Evolutionary conservation across 23 tunicate genomes (phyloP).

Genomic region (Ciona savignyi): DNA sequence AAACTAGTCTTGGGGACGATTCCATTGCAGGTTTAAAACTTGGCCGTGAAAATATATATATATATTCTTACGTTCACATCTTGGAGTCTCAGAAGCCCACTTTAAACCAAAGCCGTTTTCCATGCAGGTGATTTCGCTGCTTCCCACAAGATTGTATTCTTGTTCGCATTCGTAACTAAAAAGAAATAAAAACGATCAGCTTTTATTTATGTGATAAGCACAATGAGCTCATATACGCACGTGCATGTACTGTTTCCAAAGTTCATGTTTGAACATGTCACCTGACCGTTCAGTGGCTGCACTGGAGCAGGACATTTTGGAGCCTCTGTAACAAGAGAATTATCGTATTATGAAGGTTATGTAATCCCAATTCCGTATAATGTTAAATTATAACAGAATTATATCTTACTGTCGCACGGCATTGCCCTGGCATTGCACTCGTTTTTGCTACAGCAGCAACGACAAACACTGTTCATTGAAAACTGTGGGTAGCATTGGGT

Average conservation of each 20-base stretch:
- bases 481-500: conserved; percentile 69
- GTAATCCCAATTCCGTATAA: too few relatives aligned
- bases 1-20: too few relatives aligned
- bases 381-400: too few relatives aligned
- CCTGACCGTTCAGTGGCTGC: conserved; percentile 23
- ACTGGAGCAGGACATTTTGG: conserved; percentile 46
- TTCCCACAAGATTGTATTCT: conserved; percentile 38
- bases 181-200: background rate
- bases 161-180: conserved; percentile 54
- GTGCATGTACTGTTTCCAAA: conserved; percentile 52
- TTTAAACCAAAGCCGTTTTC: conserved; percentile 4
- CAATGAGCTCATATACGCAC: background rate
- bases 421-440: conserved; percentile 56
- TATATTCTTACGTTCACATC: conserved; percentile 50
- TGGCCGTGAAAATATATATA: background rate
- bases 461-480: conserved; percentile 64
- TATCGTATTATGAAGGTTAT: background rate
- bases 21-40: background rate
- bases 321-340: conserved; percentile 21
- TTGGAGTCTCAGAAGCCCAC: conserved; percentile 37
- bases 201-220: background rate
- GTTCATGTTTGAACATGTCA: conserved; percentile 46
- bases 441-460: conserved; percentile 73
- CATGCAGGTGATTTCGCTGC: conserved; percentile 21
- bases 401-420: conserved; percentile 65